These are phyloP conservation scores for Sitobion miscanthi DNA, from an alignment of 1,140 invertebrate species.

Conservation along the genomic window DNA sequence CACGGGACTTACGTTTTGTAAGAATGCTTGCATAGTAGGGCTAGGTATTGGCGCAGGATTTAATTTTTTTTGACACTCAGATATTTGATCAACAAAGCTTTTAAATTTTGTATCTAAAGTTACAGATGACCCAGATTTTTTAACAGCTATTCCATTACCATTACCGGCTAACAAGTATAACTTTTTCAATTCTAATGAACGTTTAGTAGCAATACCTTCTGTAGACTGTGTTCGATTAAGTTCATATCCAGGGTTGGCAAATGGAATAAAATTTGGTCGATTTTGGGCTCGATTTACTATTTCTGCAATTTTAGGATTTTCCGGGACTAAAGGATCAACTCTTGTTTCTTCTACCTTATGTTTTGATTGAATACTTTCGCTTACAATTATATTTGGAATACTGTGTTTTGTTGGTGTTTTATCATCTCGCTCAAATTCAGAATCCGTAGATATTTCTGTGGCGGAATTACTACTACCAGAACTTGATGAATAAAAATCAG, in stretches of 20 bases:
- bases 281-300: conserved; percentile 56
- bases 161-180: conserved; percentile 77
- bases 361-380: conserved; percentile 73
- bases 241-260: conserved; percentile 72
- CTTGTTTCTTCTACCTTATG: conserved; percentile 58
- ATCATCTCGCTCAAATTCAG: conserved; percentile 85
- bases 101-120: conserved; percentile 83
- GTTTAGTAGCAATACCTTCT: conserved; percentile 83
- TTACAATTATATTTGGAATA: conserved; percentile 71
- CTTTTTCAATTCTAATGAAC: conserved; percentile 83
- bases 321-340: conserved; percentile 57
- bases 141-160: conserved; percentile 69
- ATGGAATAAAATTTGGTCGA: conserved; percentile 62
- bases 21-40: conserved; percentile 76
- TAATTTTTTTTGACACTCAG: conserved; percentile 85
- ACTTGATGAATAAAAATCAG: conserved; percentile 65
- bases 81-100: conserved; percentile 82
- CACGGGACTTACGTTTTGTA: conserved; percentile 64
- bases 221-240: conserved; percentile 82
- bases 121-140: conserved; percentile 84
- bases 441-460: conserved; percentile 89
- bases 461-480: conserved; percentile 75
- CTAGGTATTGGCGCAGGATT: conserved; percentile 79
- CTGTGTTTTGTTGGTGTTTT: conserved; percentile 70
- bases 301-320: conserved; percentile 58